A percentile compares a stretch with the other conserved stretches of the same genome.
phyloP scores from a whole-genome alignment of 2,888 invertebrate species.

The Poecilus cupreus region DNA sequence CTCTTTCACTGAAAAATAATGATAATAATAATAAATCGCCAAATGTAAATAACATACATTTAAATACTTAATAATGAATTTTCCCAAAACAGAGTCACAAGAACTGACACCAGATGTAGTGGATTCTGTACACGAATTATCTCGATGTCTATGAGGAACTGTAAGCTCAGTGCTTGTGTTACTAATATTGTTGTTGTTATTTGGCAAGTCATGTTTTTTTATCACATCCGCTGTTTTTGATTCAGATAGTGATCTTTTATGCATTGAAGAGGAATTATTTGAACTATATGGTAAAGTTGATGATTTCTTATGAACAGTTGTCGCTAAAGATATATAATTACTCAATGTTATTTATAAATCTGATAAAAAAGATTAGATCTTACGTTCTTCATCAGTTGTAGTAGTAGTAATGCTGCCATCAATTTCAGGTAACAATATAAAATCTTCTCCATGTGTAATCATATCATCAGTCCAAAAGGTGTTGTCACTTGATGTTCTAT shows the following conservation, averaged over 20 bases:
- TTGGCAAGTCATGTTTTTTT: constrained; percentile 68
- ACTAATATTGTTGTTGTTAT: constrained; percentile 49
- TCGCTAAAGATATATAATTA: constrained; percentile 32
- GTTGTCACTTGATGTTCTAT: constrained; percentile 65
- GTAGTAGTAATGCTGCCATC: constrained; percentile 64
- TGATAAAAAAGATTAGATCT: constrained; percentile 40
- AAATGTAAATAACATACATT: constrained; percentile 6
- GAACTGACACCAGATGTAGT: constrained; percentile 90
- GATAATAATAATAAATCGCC: constrained; percentile 52
- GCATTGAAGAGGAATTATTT: constrained; percentile 73
- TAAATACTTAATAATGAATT: constrained; percentile 76
- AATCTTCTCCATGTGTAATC: constrained; percentile 58
- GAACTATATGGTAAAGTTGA: constrained; percentile 77
- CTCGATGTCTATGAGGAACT: constrained; percentile 75
- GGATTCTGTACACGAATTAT: constrained; percentile 82
- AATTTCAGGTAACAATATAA: constrained; percentile 48
- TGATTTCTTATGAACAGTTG: constrained; percentile 61
- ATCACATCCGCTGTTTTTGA: constrained; percentile 81
- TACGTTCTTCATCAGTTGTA: constrained; percentile 56
- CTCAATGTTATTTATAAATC: background rate
- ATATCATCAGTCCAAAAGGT: constrained; percentile 63
- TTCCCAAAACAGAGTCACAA: constrained; percentile 83
- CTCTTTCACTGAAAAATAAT: constrained; percentile 77
- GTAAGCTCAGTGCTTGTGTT: constrained; percentile 62
- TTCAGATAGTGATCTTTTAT: constrained; percentile 81